Conservation (phyloP, 2,113 vertebrate species). For the Notothenia coriiceps region DNA sequence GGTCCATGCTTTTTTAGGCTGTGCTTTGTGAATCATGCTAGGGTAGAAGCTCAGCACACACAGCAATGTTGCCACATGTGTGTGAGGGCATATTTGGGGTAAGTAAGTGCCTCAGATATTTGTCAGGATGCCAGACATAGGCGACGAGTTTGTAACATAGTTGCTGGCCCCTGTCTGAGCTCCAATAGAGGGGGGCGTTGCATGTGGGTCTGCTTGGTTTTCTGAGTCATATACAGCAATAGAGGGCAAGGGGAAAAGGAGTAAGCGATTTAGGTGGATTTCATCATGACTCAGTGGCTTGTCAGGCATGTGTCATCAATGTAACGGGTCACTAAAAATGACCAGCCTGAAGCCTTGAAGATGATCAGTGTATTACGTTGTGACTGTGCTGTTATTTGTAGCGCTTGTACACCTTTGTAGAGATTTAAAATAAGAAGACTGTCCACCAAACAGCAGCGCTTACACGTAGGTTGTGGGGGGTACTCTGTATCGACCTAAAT, state of each 20-base stretch:
- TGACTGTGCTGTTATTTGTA: constrained; percentile 28
- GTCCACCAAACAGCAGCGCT: background rate
- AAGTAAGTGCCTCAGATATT: constrained; percentile 80
- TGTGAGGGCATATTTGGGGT: constrained; percentile 67
- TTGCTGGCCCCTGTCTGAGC: constrained; percentile 68
- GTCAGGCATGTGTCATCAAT: constrained; percentile 52
- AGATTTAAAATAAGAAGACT: constrained; percentile 12
- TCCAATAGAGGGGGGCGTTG: constrained; percentile 34
- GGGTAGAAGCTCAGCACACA: constrained; percentile 43
- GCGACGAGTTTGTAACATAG: constrained; percentile 63
- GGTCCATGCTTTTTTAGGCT: constrained; percentile 33
- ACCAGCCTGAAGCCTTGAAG: constrained; percentile 22
- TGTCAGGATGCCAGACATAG: constrained; percentile 82
- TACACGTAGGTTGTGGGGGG: too few species aligned
- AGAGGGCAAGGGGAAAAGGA: constrained; percentile 42
- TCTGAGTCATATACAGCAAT: constrained; percentile 42
- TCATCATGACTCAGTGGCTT: constrained; percentile 59
- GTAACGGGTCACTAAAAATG: constrained; percentile 43
- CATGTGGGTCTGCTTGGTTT: constrained; percentile 37
- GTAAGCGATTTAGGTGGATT: constrained; percentile 61
- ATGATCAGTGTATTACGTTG: constrained; percentile 36
- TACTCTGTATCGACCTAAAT: background rate
- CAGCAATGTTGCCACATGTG: constrained; percentile 67
- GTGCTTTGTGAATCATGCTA: constrained; percentile 48
- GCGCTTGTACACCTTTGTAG: constrained; percentile 14